Evolutionary conservation across 2,113 vertebrate species (phyloP), one percentile per base, ranked within the genome.

Genomic region (Seriola rivoliana): DNA sequence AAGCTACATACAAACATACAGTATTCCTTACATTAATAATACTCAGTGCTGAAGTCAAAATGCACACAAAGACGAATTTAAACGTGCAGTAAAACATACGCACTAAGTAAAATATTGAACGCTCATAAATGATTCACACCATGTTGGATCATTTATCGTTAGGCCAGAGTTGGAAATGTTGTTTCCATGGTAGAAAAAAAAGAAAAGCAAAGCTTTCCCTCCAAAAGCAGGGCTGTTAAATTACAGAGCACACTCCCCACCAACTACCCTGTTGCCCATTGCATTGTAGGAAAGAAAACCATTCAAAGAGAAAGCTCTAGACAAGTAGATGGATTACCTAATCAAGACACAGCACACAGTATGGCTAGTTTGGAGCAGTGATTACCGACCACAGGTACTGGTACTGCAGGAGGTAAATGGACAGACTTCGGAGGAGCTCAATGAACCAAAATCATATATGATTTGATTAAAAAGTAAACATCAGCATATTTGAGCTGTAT

Each of bases 211-310:
- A 29, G 25, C n/a, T 25, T 76, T 80, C 55, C 42, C 67, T 71
- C 70, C 68, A 64, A 29, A 29, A 29, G 25, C 25, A 29, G 25
- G 25, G 25, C 25, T 29, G 25, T 29, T 29, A 29, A 29, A 83
- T 87, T 80, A 84, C 69, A 84, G 67, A 72, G 57, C 46, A 68
- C 57, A 36, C 54, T 73, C 12, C 32, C 64, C 19, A 25, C 57
- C 75, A 65, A 63, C 65, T 52, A 48, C 19, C 65, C 52, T 23
- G 40, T 66, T 36, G 58, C 72, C 48, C 57, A 72, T 17, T 72
- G 76, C 57, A 80, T 55, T 80, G 55, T 77, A 71, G 80, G 75
- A 79, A 83, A 63, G 71, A 64, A 60, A 75, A n/a, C 59, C 25
- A 75, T 38, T 50, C 48, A 65, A 17, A 65, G 63, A 77, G 48